Evolutionary conservation across 1,140 invertebrate genomes (phyloP).

Genomic region (Listronotus oregonensis): DNA sequence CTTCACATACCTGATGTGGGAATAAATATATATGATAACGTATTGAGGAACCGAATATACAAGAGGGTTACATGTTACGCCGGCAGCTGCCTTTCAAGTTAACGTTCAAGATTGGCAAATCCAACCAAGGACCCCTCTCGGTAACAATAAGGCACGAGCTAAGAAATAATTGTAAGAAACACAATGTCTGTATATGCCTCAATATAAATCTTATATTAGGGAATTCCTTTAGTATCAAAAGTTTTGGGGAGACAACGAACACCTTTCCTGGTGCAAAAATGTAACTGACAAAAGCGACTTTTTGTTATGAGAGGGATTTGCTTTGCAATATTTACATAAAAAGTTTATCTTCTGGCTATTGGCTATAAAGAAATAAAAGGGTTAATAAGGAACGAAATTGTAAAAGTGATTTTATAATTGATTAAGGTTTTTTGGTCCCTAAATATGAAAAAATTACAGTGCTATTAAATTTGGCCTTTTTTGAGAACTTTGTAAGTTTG

Average conservation of each 20-base stretch:
- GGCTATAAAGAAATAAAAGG: too few species aligned
- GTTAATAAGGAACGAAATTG: too few species aligned
- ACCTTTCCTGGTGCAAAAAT: slow-evolving; percentile 25
- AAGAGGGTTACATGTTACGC: slow-evolving; percentile 28
- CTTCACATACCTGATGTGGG: slow-evolving; percentile 33
- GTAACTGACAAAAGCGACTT: slow-evolving; percentile 19
- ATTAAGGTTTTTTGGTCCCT: too few species aligned
- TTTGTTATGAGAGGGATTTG: too few species aligned
- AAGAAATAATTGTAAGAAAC: slow-evolving; percentile 39
- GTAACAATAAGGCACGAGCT: slow-evolving; percentile 39
- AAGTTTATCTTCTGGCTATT: too few species aligned
- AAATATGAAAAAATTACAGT: too few species aligned
- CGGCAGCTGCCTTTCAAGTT: slow-evolving; percentile 30
- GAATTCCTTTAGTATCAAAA: slow-evolving; percentile 22
- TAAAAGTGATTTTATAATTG: too few species aligned
- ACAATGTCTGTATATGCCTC: slow-evolving; percentile 38
- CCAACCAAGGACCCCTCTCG: slow-evolving; percentile 31
- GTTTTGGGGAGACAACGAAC: slow-evolving; percentile 21
- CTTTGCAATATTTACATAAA: too few species aligned
- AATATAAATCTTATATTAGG: slow-evolving; percentile 39
- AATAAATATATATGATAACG: slow-evolving; percentile 37
- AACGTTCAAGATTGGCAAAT: slow-evolving; percentile 39
- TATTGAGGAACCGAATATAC: slow-evolving; percentile 34
- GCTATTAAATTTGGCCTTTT: too few species aligned
- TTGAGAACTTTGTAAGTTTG: too few species aligned